Evolutionary conservation across 2,888 invertebrate species (phyloP), one percentile per base, ranked within the genome.

Genomic region (Dascillus cervinus): DNA sequence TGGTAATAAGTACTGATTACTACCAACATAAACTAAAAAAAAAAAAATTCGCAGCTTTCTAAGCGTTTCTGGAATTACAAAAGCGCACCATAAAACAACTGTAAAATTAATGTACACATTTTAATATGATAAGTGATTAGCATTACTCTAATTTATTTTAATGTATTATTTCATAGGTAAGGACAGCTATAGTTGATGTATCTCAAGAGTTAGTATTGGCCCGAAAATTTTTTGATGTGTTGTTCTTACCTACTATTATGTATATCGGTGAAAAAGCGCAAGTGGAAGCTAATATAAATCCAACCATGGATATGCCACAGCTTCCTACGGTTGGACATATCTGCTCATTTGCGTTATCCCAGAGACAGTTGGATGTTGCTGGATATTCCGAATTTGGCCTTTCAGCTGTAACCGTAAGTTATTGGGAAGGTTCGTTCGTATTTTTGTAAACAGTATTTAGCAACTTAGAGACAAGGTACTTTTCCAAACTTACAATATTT

Each of bases 291-390:
- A 14, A 25, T 13, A 4, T 15, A 13, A 13, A 13, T 13, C 25
- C 25, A 8, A 4, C 15, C 3, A 4, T 25, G 10, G 14, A 13
- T 9, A 25, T 25, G 25, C 2, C 13, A 6, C 25, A 25, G 15
- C 13, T 25, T 13, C 25, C 25, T 13, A 25, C 25, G n/a, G 25
- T 25, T 25, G 25, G 13, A 4, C 13, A 25, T 13, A 25, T 25
- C 9, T 25, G 25, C 10, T 9, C 13, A 9, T 25, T 25, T 25
- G 25, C 13, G 2, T 13, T 25, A 11, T 13, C 25, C 3, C 14
- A 25, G 15, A 13, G 25, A 13, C n/a, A 14, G 11, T 9, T 25
- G 13, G 25, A 25, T 13, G 4, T 25, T 9, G 13, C 25, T 13
- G 13, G 14, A 9, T 25, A 10, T 13, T 9, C 13, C 3, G 15